Evolutionary conservation across 2,797 vertebrate genomes (phyloP), one percentile per base, ranked within the genome.

Genomic region (Anguilla obscura): DNA sequence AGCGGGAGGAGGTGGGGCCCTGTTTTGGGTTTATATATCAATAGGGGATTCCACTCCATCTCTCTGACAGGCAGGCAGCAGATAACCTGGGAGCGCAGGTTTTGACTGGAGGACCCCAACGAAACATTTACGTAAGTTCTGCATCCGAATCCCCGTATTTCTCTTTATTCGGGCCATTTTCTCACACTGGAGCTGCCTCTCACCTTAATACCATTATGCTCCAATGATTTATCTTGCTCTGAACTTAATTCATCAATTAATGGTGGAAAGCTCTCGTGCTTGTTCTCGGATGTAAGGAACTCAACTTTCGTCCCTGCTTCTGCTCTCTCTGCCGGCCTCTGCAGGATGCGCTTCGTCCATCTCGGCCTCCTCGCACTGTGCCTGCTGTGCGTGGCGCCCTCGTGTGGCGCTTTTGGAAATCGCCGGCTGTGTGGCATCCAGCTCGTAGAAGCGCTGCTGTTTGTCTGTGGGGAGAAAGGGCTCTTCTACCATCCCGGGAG

Each of bases 401-500:
- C 24, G 30, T 58, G 88, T 54, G 87, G 88, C 24, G 84, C 66
- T 9, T 87, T 90, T 1, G 83, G 90, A 30, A 85, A 71, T 36
- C 86, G 74, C 54, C 60, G 83, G 52, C 86, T 90, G 74, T 90
- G 88, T 27, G 89, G 91, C 21, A 86, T 89, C 69, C 90, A 90
- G 45, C 88, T 91, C 3, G 88, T 91, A 80, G 88, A 91, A 27
- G 91, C 90, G 3, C 87, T 91, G 86, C 88, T 91, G 7, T 71
- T 89, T 1, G 87, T 90, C 48, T 90, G 90, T 69, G 91, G 90
- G 1, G 89, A 92, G 36, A 90, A 88, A 86, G 90, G 89, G 2
- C 58, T 92, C 27, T 89, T 91, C 86, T 91, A 89, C 60, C 90
- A 89, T 52, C 89, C 88, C 4, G 87, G 88, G 14, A 86, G 79